Percentiles rank a stretch among this genome's conserved stretches.
Evolutionary conservation across 2,113 vertebrate genomes (phyloP).

Genomic region (Myotis brandtii): DNA sequence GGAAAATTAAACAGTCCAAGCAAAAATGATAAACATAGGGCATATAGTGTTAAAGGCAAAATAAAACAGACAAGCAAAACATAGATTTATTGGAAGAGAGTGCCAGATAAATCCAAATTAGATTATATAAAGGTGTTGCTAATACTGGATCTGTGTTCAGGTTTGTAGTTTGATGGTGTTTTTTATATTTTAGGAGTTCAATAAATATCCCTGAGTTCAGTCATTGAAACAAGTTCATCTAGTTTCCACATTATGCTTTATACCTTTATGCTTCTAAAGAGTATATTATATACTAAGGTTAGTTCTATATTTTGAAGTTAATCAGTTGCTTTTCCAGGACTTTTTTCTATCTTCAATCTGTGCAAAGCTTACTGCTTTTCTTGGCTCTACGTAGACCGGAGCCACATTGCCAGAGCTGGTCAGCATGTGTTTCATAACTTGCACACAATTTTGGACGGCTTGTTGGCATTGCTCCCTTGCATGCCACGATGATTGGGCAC

Average conservation of each 20-base stretch:
- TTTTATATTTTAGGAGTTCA: background rate
- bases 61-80: background rate
- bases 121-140: background rate
- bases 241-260: background rate
- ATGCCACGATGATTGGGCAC: background rate
- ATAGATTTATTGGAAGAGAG: background rate
- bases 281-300: background rate
- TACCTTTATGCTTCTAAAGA: background rate
- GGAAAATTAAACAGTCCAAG: background rate
- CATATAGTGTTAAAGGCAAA: background rate
- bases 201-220: background rate
- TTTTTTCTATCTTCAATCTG: background rate
- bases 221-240: background rate
- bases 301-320: background rate
- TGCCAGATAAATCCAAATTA: background rate
- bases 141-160: background rate
- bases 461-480: background rate
- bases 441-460: background rate
- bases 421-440: background rate
- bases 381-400: background rate
- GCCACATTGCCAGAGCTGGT: background rate
- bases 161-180: background rate
- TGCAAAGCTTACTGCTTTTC: background rate
- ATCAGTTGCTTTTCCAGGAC: background rate
- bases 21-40: background rate